These are phyloP conservation scores for Casuarius casuarius DNA, from an alignment of 2,113 vertebrate genomes.

Conservation along the genomic window DNA sequence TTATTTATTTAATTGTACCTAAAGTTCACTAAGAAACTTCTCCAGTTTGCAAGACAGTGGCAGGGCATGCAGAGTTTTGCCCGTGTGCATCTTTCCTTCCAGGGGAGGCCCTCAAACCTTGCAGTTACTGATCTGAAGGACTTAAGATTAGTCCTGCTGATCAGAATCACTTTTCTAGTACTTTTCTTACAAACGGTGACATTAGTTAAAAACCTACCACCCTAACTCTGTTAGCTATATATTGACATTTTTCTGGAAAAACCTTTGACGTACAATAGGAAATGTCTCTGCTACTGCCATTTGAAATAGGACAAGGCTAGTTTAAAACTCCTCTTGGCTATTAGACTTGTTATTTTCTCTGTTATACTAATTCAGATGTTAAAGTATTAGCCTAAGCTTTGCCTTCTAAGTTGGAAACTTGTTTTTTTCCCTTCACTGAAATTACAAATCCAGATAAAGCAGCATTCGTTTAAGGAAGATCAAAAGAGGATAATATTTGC, in stretches of 20 bases:
- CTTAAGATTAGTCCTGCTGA: neutral
- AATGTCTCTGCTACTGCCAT: neutral
- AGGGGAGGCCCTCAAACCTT: neutral
- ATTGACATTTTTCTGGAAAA: fast-evolving
- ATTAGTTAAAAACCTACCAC: fast-evolving
- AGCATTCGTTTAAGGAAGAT: slow-evolving; percentile 58
- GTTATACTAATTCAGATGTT: slow-evolving; percentile 29
- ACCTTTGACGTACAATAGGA: fast-evolving
- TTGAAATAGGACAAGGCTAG: neutral
- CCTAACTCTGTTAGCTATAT: neutral
- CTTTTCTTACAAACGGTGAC: neutral
- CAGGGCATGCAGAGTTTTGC: neutral
- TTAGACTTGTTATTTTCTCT: neutral
- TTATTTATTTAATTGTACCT: neutral
- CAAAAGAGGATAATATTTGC: slow-evolving; percentile 42
- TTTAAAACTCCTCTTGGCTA: neutral
- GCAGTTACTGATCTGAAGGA: neutral
- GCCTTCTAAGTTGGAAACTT: slow-evolving; percentile 32
- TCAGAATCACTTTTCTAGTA: neutral
- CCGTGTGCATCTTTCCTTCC: neutral
- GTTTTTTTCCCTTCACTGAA: neutral
- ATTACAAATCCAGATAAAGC: slow-evolving; percentile 16
- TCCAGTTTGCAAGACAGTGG: neutral
- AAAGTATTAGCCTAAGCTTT: slow-evolving; percentile 32
- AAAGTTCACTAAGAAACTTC: neutral